These are phyloP conservation scores for Lepetodrilus schrolli DNA, from an alignment of 2,888 invertebrate species.

Conservation along the genomic window DNA sequence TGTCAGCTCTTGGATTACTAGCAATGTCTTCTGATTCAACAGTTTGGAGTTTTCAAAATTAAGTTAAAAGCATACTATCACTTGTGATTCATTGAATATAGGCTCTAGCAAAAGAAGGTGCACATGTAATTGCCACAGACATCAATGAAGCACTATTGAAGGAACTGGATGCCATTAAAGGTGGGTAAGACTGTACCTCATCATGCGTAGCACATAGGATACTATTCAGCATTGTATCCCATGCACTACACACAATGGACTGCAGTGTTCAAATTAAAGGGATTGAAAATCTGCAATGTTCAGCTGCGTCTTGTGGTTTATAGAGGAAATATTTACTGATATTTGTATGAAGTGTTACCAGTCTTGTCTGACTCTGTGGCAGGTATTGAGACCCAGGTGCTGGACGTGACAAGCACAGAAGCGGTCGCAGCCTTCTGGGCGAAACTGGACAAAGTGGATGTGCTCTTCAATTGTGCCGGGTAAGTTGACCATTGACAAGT, in stretches of 20 bases:
- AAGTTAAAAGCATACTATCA: neutral
- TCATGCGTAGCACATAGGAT: neutral
- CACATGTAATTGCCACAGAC: slow-evolving; percentile 66
- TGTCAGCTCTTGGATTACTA: no score
- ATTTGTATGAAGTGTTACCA: no score
- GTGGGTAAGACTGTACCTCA: slow-evolving; percentile 37
- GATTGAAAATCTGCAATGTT: neutral
- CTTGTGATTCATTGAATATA: slow-evolving; percentile 33
- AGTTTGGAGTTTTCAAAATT: no score
- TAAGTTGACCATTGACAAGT: no score
- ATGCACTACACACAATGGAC: neutral
- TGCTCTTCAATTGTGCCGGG: slow-evolving; percentile 69
- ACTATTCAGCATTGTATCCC: neutral
- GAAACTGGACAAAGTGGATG: slow-evolving; percentile 54
- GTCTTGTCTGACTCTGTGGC: no score
- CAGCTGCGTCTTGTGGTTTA: no score
- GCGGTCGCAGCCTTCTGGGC: slow-evolving; percentile 57
- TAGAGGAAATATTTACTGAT: no score
- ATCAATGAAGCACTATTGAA: slow-evolving; percentile 61
- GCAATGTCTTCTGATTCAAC: no score
- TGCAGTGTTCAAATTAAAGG: neutral
- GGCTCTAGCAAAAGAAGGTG: slow-evolving; percentile 65
- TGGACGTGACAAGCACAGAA: slow-evolving; percentile 59
- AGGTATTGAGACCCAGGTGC: slow-evolving; percentile 60
- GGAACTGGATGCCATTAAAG: slow-evolving; percentile 51